A percentile compares a stretch with the other conserved stretches of the same genome.
These are phyloP conservation scores for Cryptocephalus primarius DNA, from an alignment of 2,888 invertebrate genomes.

Conservation along the genomic window DNA sequence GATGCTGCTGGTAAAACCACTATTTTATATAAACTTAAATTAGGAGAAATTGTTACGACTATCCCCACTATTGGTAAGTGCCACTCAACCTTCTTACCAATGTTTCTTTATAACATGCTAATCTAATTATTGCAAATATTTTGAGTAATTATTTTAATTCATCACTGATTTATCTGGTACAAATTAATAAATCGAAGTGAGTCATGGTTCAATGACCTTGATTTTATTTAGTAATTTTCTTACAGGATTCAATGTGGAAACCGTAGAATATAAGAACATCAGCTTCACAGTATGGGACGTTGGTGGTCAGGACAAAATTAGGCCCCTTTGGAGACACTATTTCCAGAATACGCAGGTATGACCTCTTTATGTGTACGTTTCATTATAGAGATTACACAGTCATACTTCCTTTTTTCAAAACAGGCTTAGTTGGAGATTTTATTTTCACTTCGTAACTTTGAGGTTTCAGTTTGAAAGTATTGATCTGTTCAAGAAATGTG, in stretches of 20 bases:
- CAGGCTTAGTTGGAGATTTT: no score
- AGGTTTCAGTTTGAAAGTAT: no score
- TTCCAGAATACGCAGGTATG: slow-evolving; percentile 93
- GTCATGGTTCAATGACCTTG: slow-evolving; percentile 16
- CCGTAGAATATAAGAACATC: slow-evolving; percentile 98
- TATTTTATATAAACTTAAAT: slow-evolving; percentile 98
- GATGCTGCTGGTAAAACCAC: slow-evolving; percentile 99
- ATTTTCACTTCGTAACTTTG: no score
- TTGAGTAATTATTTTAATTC: no score
- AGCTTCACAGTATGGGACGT: slow-evolving; percentile 98
- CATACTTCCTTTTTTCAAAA: no score
- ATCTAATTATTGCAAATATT: no score
- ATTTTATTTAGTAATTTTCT: slow-evolving; percentile 3
- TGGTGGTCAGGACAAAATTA: slow-evolving; percentile 96
- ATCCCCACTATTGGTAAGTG: slow-evolving; percentile 97
- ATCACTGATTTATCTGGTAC: neutral
- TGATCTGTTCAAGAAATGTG: no score
- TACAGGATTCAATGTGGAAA: slow-evolving; percentile 93
- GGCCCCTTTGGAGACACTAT: slow-evolving; percentile 96
- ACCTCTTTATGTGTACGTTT: neutral
- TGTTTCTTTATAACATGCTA: no score
- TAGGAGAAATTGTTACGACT: slow-evolving; percentile 99
- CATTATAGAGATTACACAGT: no score
- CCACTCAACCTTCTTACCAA: neutral
- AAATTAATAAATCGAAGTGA: slow-evolving; percentile 2